These are phyloP conservation scores for Daphoenositta chrysoptera DNA, from an alignment of 2,113 vertebrate species.

Conservation along the genomic window DNA sequence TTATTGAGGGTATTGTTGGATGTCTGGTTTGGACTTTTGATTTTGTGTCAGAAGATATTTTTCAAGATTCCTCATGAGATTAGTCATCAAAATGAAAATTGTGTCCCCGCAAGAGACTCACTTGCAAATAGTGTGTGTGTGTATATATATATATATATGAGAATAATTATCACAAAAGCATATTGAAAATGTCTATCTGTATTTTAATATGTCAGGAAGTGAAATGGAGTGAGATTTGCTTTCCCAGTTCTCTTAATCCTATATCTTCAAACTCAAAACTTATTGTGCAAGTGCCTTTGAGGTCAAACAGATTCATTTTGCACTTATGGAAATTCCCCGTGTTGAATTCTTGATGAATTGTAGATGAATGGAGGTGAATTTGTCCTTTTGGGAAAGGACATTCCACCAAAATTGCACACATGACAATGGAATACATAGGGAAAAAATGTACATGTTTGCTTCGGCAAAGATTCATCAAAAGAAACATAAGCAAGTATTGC, in stretches of 20 bases:
- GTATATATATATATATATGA: neutral
- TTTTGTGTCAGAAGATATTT: neutral
- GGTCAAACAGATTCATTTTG: neutral
- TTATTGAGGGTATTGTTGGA: neutral
- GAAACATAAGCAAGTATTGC: neutral
- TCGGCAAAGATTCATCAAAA: neutral
- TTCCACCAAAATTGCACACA: neutral
- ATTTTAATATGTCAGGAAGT: neutral
- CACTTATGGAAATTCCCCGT: neutral
- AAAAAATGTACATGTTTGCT: accelerated
- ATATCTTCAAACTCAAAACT: neutral
- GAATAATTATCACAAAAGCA: neutral
- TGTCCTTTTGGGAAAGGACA: neutral
- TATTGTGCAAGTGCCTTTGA: neutral
- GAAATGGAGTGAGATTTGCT: neutral
- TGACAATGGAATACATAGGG: neutral
- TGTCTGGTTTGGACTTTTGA: neutral
- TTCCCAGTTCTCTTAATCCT: neutral
- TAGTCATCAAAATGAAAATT: neutral
- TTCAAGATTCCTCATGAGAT: neutral
- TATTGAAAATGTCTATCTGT: neutral
- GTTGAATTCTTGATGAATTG: neutral
- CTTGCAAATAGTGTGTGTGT: neutral
- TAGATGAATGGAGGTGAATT: neutral
- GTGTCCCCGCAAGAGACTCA: neutral